Base-by-base conservation (phyloP, 1,140 invertebrate species). In the Diprion similis region DNA sequence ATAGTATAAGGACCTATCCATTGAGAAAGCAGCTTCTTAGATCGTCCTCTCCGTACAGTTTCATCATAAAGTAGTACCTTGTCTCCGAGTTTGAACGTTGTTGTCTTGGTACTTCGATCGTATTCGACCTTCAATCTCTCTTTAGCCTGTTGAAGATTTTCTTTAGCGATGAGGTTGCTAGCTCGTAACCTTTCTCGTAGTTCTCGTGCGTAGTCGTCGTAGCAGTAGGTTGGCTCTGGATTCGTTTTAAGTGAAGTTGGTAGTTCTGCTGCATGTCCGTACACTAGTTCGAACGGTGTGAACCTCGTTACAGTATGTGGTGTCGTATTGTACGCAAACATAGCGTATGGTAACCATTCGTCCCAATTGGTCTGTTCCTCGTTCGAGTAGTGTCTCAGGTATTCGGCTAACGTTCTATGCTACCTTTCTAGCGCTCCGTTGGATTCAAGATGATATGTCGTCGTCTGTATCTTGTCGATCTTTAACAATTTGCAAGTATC, bases 361-460 rank as follows among this genome's bases (percentile, higher is more conserved):
- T 86, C 83, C 83, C 86, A 88, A 72, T 87, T 79, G 4, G 67
- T 78, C 78, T 84, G 81, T 68, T 85, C 75, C 65, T 79, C 71
- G 24, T 82, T 67, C 10, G 73, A 67, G 51, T 79, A 83, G 71
- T 77, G 70, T 69, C 68, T 75, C 64, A 79, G 74, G 64, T 76
- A 81, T 46, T 77, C 75, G 1, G 13, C 24, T 64, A 79, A 66
- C 24, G 78, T 76, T 46, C 45, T 24, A 75, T 81, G 74, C 13
- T 66, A 68, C n/a, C 78, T 67, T 75, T 79, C 78, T 51, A 81
- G 11, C 1, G 74, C 72, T 37, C 75, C 76, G 24, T 81, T 78
- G 8, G 71, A 69, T 68, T 78, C 64, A 1, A 77, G 80, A 47
- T 77, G 77, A 68, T 78, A 77, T 9, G 71, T 48, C 17, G 74